phyloP scores from a whole-genome alignment of 2,888 invertebrate genomes.

The Thymelicus lineola region DNA sequence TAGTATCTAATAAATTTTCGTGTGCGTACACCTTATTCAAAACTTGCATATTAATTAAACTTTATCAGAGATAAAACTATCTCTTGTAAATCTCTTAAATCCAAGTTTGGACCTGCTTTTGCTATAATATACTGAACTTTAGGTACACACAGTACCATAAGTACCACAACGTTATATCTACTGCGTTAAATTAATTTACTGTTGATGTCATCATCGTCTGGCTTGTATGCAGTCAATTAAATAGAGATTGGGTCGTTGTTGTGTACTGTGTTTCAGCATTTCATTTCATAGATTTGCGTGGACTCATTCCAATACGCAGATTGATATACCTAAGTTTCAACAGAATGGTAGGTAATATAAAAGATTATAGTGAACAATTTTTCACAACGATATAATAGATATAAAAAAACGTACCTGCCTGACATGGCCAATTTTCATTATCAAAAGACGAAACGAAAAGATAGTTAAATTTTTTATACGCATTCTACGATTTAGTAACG shows the following conservation, averaged over 20 bases:
- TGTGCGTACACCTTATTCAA: too few relatives aligned
- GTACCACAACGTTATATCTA: conserved; percentile 1
- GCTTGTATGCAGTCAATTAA: conserved; percentile 21
- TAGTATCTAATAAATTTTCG: too few relatives aligned
- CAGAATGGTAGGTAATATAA: neutral
- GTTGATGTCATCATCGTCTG: conserved; percentile 31
- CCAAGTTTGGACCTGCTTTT: too few relatives aligned
- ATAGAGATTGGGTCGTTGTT: conserved; percentile 25
- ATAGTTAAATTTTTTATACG: conserved; percentile 62
- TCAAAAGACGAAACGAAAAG: conserved; percentile 61
- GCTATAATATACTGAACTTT: too few relatives aligned
- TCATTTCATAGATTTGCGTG: conserved; percentile 1
- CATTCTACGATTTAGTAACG: conserved; percentile 70
- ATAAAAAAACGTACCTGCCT: conserved; percentile 8
- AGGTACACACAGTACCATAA: neutral
- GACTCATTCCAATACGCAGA: conserved; percentile 5
- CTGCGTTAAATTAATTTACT: conserved; percentile 40
- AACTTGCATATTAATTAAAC: too few relatives aligned
- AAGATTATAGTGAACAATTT: neutral
- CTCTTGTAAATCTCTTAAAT: too few relatives aligned
- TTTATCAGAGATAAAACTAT: too few relatives aligned
- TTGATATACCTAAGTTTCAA: conserved; percentile 1
- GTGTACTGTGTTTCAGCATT: conserved; percentile 10
- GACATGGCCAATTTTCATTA: conserved; percentile 54
- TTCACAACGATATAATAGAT: neutral